Percentiles rank a stretch among this genome's conserved stretches.
Conservation (phyloP, 2,888 invertebrate genomes). For the Epicampocera succincta region DNA sequence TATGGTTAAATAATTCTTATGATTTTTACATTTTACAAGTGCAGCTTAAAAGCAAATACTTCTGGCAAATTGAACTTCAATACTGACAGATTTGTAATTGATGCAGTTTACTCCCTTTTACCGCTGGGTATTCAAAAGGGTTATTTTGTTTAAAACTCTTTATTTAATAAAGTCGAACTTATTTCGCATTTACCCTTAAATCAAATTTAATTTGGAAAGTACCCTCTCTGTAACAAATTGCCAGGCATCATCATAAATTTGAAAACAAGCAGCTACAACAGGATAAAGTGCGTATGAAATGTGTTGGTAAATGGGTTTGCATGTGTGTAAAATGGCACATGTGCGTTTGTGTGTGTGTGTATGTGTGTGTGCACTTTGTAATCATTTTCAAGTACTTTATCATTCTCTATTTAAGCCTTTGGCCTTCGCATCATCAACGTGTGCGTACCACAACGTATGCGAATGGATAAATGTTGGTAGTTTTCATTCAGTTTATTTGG, state of each 20-base stretch:
- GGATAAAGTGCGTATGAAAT: conserved; percentile 58
- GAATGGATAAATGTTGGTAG: conserved; percentile 47
- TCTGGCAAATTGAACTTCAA: no score
- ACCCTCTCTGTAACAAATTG: conserved; percentile 72
- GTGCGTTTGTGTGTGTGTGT: no score
- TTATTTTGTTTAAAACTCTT: conserved; percentile 28
- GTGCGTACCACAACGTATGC: conserved; percentile 15
- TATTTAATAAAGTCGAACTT: conserved; percentile 65
- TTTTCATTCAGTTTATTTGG: conserved; percentile 60
- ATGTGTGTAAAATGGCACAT: conserved; percentile 7
- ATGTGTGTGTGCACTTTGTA: background rate
- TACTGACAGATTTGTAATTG: no score
- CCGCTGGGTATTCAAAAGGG: conserved; percentile 24
- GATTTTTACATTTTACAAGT: no score
- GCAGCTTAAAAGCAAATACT: no score
- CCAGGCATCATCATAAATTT: conserved; percentile 30
- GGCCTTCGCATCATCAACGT: conserved; percentile 60
- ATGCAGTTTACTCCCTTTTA: no score
- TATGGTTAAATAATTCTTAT: no score
- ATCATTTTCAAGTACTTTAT: conserved; percentile 60
- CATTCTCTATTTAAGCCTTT: conserved; percentile 69
- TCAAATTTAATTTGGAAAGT: conserved; percentile 77
- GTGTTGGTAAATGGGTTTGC: conserved; percentile 27
- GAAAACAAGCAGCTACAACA: background rate
- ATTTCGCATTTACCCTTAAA: conserved; percentile 73